Base-by-base conservation (phyloP, 2,797 vertebrate genomes). In the Champsocephalus esox region DNA sequence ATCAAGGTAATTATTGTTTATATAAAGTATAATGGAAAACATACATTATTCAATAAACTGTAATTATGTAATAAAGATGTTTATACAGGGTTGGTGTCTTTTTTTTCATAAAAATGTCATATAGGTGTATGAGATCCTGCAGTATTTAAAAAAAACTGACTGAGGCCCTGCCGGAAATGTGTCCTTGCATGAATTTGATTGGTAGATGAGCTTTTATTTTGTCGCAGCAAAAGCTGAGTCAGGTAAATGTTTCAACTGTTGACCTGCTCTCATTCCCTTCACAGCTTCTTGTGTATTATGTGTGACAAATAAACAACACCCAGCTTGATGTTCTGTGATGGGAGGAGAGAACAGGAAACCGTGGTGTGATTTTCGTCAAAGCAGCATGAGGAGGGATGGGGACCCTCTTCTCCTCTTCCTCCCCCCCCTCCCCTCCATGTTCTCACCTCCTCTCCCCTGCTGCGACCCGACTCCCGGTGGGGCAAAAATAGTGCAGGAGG, bases 361-460 rank as follows among this genome's bases (percentile, higher is more conserved):
- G 48, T 38, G 59, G 54, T 64, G 66, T 75, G 73, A 81, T 75
- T 74, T 76, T 56, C 61, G 65, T 58, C 62, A 63, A 55, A 81
- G 55, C 79, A 87, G 60, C 41, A 7, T 61, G 80, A 73, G 73
- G 82, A 84, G 49, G 16, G 77, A 71, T 58, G 56, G 61, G 61
- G 63, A 63, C 75, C 73, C 58, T 79, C 55, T 49, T 55, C 46
- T 67, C 38, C 49, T 58, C 46, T 55, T 67, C 68, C 41, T 59
- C 21, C 10, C 48, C 48, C 52, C 49, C 51, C 32, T 77, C 72
- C 51, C 44, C 54, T 24, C 45, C 34, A 48, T 90, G 81, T 89
- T 91, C 88, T 90, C 90, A 90, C 90, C 90, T 90, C 83, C 67
- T 83, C 74, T 84, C 74, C 70, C 87, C 82, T 57, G 86, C 83